Conservation (phyloP, 2,797 vertebrate species). For the Anas acuta region DNA sequence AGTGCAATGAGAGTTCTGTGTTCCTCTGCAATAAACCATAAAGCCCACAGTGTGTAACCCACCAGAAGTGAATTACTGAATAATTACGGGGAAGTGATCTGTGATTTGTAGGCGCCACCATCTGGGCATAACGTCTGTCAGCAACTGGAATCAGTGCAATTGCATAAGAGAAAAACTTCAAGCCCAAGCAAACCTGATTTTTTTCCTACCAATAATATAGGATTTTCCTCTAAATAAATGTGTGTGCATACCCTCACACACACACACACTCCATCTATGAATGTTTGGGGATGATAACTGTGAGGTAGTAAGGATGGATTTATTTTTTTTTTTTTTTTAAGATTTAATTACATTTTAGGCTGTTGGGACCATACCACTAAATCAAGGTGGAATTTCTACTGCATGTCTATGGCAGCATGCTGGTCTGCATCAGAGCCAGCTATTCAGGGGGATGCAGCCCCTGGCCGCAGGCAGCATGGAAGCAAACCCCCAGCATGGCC, state of each 20-base stretch:
- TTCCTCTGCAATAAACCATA: constrained; percentile 44
- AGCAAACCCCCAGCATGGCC: fast-evolving
- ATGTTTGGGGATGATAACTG: background rate
- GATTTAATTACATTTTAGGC: background rate
- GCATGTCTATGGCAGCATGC: background rate
- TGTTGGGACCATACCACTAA: background rate
- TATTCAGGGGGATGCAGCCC: background rate
- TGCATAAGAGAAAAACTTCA: fast-evolving
- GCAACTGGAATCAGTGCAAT: background rate
- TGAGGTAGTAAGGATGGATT: background rate
- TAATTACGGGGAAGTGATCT: background rate
- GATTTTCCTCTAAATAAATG: background rate
- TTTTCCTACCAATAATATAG: background rate
- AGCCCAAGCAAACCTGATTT: background rate
- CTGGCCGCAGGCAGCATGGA: background rate
- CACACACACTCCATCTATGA: background rate
- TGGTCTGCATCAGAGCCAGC: background rate
- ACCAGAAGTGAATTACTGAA: background rate
- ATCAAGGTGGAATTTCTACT: background rate
- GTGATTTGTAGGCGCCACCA: constrained; percentile 70
- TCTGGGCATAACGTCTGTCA: constrained; percentile 39
- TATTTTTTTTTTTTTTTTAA: background rate
- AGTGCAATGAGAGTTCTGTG: background rate
- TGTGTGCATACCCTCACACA: fast-evolving
- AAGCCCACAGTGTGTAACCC: constrained; percentile 9